Evolutionary conservation across 2,113 vertebrate genomes (phyloP).

Genomic region (Pleuronectes platessa): DNA sequence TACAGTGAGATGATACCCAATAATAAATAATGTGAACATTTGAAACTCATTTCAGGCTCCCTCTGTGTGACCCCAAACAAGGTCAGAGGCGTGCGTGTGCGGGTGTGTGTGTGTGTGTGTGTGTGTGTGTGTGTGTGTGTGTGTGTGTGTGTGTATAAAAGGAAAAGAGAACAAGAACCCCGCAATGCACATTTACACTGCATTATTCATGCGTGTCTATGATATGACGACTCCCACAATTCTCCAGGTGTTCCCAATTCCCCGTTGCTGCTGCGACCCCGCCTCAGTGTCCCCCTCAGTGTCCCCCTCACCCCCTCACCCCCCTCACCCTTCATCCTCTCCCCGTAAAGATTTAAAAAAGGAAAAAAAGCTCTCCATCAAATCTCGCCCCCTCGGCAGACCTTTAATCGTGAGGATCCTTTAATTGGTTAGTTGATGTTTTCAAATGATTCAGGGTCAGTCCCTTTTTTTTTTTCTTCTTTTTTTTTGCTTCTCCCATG

Average conservation of each 20-base stretch:
- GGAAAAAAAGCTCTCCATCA: conserved; percentile 32
- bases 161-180: conserved; percentile 2
- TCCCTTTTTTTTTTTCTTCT: background rate
- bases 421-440: conserved; percentile 63
- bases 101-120: conserved; percentile 14
- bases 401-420: conserved; percentile 52
- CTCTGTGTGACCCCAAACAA: conserved; percentile 75
- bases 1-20: conserved; percentile 81
- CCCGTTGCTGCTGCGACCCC: conserved; percentile 54
- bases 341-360: conserved; percentile 21
- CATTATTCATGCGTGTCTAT: conserved; percentile 66
- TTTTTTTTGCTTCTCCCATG: background rate
- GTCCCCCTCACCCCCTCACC: conserved; percentile 29
- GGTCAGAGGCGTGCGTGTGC: conserved; percentile 57
- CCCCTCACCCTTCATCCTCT: conserved; percentile 37
- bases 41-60: conserved; percentile 78
- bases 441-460: conserved; percentile 39
- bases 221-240: conserved; percentile 68
- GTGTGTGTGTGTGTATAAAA: background rate
- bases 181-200: conserved; percentile 12
- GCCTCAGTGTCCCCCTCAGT: conserved; percentile 45
- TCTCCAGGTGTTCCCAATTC: conserved; percentile 78
- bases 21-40: conserved; percentile 82
- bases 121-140: background rate
- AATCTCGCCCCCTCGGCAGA: conserved; percentile 53